Conservation (phyloP, 53 echinoderm and acorn worm genomes). For the Holothuria scabra region DNA sequence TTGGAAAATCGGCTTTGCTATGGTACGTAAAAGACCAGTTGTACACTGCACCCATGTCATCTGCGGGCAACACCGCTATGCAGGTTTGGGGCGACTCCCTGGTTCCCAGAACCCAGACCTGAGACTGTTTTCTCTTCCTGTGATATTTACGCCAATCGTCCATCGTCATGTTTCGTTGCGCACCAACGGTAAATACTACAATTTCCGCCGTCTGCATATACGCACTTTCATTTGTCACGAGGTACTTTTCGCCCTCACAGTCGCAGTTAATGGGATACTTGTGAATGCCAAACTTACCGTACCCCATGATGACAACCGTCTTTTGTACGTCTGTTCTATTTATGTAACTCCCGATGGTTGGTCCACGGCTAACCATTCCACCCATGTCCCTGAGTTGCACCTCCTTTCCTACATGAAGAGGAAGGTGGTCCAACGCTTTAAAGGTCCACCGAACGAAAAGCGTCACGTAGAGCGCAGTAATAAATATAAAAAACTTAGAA, state of each 20-base stretch:
- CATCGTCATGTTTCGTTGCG: background rate
- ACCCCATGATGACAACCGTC: constrained; percentile 15
- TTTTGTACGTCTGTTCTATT: background rate
- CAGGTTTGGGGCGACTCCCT: constrained; percentile 19
- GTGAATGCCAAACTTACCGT: constrained; percentile 20
- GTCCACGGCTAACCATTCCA: too few relatives aligned
- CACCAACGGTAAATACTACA: constrained; percentile 30
- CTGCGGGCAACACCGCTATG: constrained; percentile 5
- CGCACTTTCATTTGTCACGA: constrained; percentile 14
- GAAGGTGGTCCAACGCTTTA: background rate
- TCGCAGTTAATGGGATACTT: constrained; percentile 14
- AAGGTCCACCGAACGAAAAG: background rate
- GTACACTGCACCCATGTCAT: background rate
- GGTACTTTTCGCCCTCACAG: background rate
- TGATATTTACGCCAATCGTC: constrained; percentile 22
- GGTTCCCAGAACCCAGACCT: constrained; percentile 23
- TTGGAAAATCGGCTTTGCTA: constrained; percentile 26
- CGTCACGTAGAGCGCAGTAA: background rate
- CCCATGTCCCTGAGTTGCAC: too few relatives aligned
- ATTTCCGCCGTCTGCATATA: background rate
- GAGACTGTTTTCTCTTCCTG: background rate
- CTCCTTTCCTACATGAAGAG: background rate
- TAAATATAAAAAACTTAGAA: background rate
- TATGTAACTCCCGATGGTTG: too few relatives aligned
- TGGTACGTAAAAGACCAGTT: constrained; percentile 33